Evolutionary conservation across 2,113 vertebrate species (phyloP), one percentile per base, ranked within the genome.

Genomic region (Neofelis nebulosa): DNA sequence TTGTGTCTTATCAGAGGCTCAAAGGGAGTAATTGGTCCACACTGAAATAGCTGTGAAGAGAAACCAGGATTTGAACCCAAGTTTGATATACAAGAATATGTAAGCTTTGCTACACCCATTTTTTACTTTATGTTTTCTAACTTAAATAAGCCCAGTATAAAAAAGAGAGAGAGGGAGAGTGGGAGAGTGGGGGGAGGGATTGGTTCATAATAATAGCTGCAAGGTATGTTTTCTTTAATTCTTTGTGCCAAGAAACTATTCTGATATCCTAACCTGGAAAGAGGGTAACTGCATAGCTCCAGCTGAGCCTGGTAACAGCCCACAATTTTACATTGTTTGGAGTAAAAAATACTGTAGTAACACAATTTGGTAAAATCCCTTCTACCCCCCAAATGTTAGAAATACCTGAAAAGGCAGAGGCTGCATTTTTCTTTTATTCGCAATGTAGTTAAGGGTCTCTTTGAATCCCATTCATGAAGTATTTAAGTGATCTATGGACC

Each of bases 201-300:
- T 78, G 41, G 61, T 73, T 85, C 25, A 55, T 57, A 48, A 66
- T 80, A 71, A 66, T 69, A 66, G 41, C 10, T 66, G 18, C 65
- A 27, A 45, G n/a, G 16, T n/a, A 2, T 80, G 21, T 76, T 89
- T 88, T 92, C 63, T 94, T 87, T 91, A 79, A 41, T 95, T 93
- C 31, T 50, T 78, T 91, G 7, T 29, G 63, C 45, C 7, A 66
- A 87, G n/a, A 91, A 79, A n/a, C 1, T 68, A 3, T 45, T 79
- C 45, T 52, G 23, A 2, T 68, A 2, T 50, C 61, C 36, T 87
- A 11, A 52, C 25, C 50, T 52, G 45, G 83, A 19, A 76, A 65
- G 14, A 55, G 7, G 15, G 15, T 68, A 33, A 84, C 29, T 52
- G 2, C 13, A 3, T n/a, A 55, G 8, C 2, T 80, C 45, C 16